These are phyloP conservation scores for Equus przewalskii DNA, from an alignment of 2,113 vertebrate genomes.

Conservation along the genomic window DNA sequence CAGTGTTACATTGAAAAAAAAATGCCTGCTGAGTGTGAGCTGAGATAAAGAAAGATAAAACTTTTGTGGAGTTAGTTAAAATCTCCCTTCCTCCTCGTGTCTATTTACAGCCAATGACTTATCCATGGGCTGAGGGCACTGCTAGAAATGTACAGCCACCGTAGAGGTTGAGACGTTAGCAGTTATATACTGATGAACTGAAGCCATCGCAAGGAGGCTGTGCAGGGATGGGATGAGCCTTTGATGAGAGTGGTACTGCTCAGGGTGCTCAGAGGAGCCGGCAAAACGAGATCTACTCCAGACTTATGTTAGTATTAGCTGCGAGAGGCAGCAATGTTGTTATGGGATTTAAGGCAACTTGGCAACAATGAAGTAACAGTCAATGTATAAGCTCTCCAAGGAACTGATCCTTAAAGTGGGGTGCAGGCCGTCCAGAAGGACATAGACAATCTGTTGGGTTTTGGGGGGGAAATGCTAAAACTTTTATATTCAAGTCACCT, in stretches of 20 bases:
- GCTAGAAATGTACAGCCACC: background rate
- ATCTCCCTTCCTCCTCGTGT: background rate
- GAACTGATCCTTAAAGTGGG: background rate
- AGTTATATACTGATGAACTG: background rate
- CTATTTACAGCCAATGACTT: background rate
- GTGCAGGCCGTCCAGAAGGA: background rate
- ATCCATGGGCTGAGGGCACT: background rate
- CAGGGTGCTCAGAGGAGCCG: background rate
- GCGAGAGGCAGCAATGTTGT: background rate
- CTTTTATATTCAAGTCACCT: background rate
- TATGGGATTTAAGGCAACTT: background rate
- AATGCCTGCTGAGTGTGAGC: background rate
- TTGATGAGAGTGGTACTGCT: background rate
- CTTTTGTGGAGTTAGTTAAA: background rate
- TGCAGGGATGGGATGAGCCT: background rate
- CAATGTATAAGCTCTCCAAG: background rate
- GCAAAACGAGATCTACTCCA: background rate
- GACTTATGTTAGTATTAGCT: background rate
- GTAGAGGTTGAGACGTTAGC: background rate
- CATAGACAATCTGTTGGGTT: background rate
- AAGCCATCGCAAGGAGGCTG: background rate
- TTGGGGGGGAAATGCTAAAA: background rate
- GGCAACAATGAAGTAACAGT: background rate
- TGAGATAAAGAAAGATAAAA: background rate
- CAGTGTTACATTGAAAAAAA: background rate